These are phyloP conservation scores for Apotomis betuletana DNA, from an alignment of 2,888 invertebrate genomes.

Conservation along the genomic window DNA sequence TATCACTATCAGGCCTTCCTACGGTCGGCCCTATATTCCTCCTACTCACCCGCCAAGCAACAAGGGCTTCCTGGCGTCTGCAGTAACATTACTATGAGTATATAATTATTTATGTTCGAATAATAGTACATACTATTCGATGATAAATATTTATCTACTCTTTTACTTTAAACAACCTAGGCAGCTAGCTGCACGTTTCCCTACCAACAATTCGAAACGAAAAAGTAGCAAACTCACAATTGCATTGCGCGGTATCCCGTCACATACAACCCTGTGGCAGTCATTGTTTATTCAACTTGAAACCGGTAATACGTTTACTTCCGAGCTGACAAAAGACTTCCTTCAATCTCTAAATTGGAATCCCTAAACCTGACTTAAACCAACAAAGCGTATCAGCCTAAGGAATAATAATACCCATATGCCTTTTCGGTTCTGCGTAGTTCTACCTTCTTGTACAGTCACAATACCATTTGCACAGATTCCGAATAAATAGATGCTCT, in stretches of 20 bases:
- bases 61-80: too few species aligned
- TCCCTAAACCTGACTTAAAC: background rate
- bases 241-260: background rate
- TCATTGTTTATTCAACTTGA: slow-evolving; percentile 7
- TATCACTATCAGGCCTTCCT: too few species aligned
- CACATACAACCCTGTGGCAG: background rate
- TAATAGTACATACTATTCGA: too few species aligned
- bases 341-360: slow-evolving; percentile 9
- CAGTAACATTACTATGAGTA: too few species aligned
- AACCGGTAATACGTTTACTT: background rate
- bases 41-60: too few species aligned
- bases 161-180: too few species aligned
- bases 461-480: slow-evolving; percentile 6
- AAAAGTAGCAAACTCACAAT: background rate
- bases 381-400: background rate
- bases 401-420: background rate
- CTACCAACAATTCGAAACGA: background rate
- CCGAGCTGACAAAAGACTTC: slow-evolving; percentile 8
- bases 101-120: too few species aligned
- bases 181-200: too few species aligned
- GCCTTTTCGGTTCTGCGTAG: background rate
- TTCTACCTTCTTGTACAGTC: background rate
- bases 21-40: too few species aligned
- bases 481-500: slow-evolving; percentile 6
- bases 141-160: too few species aligned